Percentiles rank a stretch among this genome's conserved stretches.
Evolutionary conservation across 2,888 invertebrate genomes (phyloP).

Genomic region (Strigamia maritima): DNA sequence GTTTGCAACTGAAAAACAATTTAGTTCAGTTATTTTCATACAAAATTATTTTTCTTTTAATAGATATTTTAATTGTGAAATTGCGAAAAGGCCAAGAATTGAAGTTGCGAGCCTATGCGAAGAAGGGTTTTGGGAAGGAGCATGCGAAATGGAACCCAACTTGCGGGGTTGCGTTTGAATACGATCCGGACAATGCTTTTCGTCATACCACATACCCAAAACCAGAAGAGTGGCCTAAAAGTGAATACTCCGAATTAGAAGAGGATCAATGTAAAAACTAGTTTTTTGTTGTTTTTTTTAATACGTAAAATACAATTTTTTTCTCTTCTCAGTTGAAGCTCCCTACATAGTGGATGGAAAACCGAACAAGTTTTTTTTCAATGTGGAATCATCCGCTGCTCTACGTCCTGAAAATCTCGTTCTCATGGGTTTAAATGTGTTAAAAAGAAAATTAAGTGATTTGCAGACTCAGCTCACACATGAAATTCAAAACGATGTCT

Average conservation of each 20-base stretch:
- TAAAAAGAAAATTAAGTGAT: constrained; percentile 94
- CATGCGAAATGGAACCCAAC: constrained; percentile 99
- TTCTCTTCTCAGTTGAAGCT: constrained; percentile 66
- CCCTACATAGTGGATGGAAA: constrained; percentile 90
- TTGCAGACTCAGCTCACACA: constrained; percentile 88
- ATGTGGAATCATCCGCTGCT: constrained; percentile 93
- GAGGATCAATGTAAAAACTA: constrained; percentile 72
- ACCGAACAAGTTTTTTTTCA: constrained; percentile 94
- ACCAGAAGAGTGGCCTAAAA: constrained; percentile 98
- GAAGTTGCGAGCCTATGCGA: constrained; percentile 91
- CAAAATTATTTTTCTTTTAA: constrained; percentile 39
- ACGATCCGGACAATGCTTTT: constrained; percentile 97
- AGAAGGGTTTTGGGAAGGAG: constrained; percentile 95
- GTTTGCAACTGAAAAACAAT: constrained; percentile 52
- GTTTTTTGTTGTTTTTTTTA: neutral
- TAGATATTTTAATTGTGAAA: constrained; percentile 68
- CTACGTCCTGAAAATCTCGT: constrained; percentile 96
- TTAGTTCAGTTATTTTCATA: neutral
- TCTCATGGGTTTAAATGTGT: constrained; percentile 83
- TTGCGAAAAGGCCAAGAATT: constrained; percentile 82
- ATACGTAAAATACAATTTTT: neutral
- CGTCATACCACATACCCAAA: constrained; percentile 92
- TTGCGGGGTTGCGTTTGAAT: constrained; percentile 96
- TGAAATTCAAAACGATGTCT: constrained; percentile 78
- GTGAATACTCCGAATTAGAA: constrained; percentile 90